Evolutionary conservation across 2,888 invertebrate genomes (phyloP), one percentile per base, ranked within the genome.

Genomic region (Nymphalis polychloros): DNA sequence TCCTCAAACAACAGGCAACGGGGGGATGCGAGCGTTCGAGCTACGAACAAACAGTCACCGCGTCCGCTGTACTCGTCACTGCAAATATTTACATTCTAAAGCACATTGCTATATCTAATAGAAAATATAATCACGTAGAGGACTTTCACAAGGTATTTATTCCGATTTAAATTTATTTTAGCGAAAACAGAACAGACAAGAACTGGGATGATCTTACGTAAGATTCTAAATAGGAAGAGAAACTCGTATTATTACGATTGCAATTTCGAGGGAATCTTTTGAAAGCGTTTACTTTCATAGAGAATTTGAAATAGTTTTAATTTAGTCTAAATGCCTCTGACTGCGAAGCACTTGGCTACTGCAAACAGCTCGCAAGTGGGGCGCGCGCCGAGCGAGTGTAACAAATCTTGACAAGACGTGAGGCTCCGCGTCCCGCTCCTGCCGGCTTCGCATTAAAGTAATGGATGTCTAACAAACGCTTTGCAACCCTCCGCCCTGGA

Each of bases 401-500:
- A 57, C 57, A 41, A 65, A 63, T 64, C 63, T 50, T 41, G 59
- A 68, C 65, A 50, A 55, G 53, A 64, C 62, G 31, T 27, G 50
- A 3, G 13, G 41, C 41, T 13, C 19, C 52, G 31, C 61, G 17
- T n/a, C 31, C 48, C 23, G 49, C 66, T 48, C 41, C 48, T 19
- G 49, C 66, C 20, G 35, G 53, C 20, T 60, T 20, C 55, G 35
- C 61, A 67, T 71, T 69, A 71, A 59, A 62, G 61, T 71, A 69
- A 71, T 69, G 63, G 69, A 66, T 68, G 48, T 63, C 50, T 65
- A 63, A 65, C 68, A 63, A 65, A 65, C 68, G 63, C 71, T 66
- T 59, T 59, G 63, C 35, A 60, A 67, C 49, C 27, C 50, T 27
- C 49, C 20, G 35, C 19, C 41, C 41, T 17, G 57, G 55, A 61